Evolutionary conservation across 2,113 vertebrate genomes (phyloP).

Genomic region (Malurus elegans): DNA sequence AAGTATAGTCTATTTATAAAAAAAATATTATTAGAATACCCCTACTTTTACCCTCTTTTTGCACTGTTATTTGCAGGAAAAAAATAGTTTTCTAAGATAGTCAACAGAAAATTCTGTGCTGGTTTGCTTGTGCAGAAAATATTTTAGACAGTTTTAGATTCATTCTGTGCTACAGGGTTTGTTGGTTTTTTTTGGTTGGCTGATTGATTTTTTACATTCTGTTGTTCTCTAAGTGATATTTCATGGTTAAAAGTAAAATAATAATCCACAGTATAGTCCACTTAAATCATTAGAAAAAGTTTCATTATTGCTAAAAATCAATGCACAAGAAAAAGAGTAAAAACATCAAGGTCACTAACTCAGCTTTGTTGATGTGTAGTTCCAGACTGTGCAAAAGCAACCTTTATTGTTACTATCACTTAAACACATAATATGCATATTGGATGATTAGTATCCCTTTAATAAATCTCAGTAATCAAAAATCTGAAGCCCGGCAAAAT

Average conservation of each 20-base stretch:
- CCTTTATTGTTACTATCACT: neutral
- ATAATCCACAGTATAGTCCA: neutral
- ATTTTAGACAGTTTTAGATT: neutral
- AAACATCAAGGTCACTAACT: neutral
- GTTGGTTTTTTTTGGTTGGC: fast-evolving
- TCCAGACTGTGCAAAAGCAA: neutral
- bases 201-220: neutral
- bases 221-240: neutral
- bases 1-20: neutral
- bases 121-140: neutral
- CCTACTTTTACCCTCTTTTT: neutral
- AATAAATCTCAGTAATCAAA: neutral
- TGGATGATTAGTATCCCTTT: neutral
- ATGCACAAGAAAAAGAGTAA: neutral
- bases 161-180: neutral
- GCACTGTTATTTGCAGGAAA: neutral
- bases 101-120: neutral
- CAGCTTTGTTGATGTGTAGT: neutral
- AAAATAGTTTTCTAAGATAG: neutral
- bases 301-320: neutral
- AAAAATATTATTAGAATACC: neutral
- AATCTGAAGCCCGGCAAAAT: neutral
- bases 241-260: neutral
- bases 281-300: neutral
- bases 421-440: neutral